Evolutionary conservation across 2,888 invertebrate species (phyloP), one percentile per base, ranked within the genome.

Genomic region (Drosophila ochracea): DNA sequence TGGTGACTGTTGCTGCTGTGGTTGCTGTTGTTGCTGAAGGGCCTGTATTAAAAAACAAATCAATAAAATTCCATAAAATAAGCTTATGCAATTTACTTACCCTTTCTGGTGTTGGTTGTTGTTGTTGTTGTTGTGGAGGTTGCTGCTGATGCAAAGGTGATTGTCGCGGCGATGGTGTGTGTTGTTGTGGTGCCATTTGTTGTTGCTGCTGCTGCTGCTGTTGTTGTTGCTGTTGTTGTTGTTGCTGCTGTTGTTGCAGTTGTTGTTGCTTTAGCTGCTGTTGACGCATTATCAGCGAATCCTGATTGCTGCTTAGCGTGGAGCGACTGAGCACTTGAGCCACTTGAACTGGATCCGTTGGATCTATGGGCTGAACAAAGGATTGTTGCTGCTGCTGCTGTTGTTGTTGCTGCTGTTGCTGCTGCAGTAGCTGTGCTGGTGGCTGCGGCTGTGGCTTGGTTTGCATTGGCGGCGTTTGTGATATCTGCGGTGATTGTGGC

Each of bases 301-400:
- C 93, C 74, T 93, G 93, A 76, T 92, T 93, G 11, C 93, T 92
- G 64, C 92, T 91, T 2, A 93, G 88, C 0, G 93, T 91, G 0
- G 93, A 92, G 9, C 93, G 91, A 69, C 93, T 92, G 3, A 92
- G 75, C 2, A 92, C 91, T 66, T 93, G 93, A 5, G 93, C 92
- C 13, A 93, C 93, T 64, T 93, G 92, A 16, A 92, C 90, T 4
- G 93, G 92, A 79, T 93, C 93, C 9, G 92, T 93, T 1, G 93
- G 93, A 82, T 93, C 93, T 39, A 93, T 93, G 13, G 92, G 92
- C 63, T 91, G 90, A 0, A 91, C 89, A 69, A 89, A 80, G 10
- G 82, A 82, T 68, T 90, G 91, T 39, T 91, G 88, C 50, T 90
- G 90, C 50, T 90, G 90, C 50, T 91, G 92, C 33, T 78, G 78